These are phyloP conservation scores for Euborellia annulipes DNA, from an alignment of 1,140 invertebrate species.

Conservation along the genomic window DNA sequence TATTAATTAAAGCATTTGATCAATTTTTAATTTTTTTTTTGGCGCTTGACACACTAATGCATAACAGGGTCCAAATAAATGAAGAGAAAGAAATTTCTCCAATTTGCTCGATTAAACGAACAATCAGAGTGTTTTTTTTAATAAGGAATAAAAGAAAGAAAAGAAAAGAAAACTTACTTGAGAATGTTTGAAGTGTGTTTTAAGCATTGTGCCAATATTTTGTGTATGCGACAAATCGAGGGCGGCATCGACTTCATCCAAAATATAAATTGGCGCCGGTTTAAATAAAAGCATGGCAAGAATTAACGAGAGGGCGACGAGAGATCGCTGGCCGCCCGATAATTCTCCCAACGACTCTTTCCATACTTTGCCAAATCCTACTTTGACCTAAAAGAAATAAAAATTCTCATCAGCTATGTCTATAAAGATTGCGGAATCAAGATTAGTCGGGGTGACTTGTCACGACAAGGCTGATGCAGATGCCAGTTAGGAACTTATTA, in stretches of 20 bases:
- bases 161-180: conserved; percentile 46
- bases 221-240: conserved; percentile 96
- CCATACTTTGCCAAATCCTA: conserved; percentile 87
- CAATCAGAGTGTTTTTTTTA: too few relatives aligned
- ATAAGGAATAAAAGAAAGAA: too few relatives aligned
- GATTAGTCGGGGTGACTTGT: conserved; percentile 1
- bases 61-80: too few relatives aligned
- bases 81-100: too few relatives aligned
- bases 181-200: conserved; percentile 83
- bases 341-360: conserved; percentile 93
- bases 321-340: conserved; percentile 89
- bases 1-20: too few relatives aligned
- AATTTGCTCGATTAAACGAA: too few relatives aligned
- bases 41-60: too few relatives aligned
- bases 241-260: conserved; percentile 98
- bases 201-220: conserved; percentile 95
- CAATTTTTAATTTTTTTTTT: too few relatives aligned
- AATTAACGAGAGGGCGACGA: conserved; percentile 92
- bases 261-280: conserved; percentile 94
- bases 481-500: too few relatives aligned
- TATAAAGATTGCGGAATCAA: too few relatives aligned
- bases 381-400: conserved; percentile 46
- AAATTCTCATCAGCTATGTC: too few relatives aligned
- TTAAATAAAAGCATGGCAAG: conserved; percentile 93
- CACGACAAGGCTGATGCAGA: too few relatives aligned